Percentiles rank a stretch among this genome's conserved stretches.
These are phyloP conservation scores for Anneissia japonica DNA, from an alignment of 35 echinoderm and acorn worm species.

Conservation along the genomic window DNA sequence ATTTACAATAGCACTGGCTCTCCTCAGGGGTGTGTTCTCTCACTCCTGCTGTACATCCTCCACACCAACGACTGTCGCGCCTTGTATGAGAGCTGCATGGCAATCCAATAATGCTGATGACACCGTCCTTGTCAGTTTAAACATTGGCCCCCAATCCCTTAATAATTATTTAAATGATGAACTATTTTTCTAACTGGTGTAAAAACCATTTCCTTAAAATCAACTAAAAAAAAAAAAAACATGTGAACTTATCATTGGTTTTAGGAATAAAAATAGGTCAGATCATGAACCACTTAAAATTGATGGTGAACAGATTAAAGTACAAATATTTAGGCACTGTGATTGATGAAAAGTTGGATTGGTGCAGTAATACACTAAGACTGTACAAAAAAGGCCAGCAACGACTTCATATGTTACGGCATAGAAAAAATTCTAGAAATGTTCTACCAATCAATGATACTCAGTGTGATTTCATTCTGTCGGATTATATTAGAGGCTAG, in stretches of 20 bases:
- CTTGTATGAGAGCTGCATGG: background rate
- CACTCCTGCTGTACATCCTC: slow-evolving; percentile 1
- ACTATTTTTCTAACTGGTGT: background rate
- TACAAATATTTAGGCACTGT: background rate
- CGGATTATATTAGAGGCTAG: too few species aligned
- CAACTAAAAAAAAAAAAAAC: background rate
- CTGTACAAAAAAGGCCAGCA: background rate
- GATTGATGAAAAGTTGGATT: background rate
- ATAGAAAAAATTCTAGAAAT: too few species aligned
- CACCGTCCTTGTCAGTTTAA: background rate
- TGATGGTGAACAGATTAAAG: background rate
- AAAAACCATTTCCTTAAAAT: background rate
- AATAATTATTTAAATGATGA: background rate
- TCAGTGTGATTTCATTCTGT: too few species aligned
- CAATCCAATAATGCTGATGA: background rate
- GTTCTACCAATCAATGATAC: too few species aligned
- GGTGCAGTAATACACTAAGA: background rate
- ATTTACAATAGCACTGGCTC: background rate
- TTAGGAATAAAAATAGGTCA: background rate
- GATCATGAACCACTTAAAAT: too few species aligned
- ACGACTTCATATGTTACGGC: background rate
- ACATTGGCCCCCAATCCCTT: too few species aligned
- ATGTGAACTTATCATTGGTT: background rate
- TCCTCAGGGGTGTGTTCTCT: slow-evolving; percentile 9
- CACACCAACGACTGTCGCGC: background rate